phyloP scores from a whole-genome alignment of 2,797 vertebrate genomes.

The Melanotaenia parkinsoni region DNA sequence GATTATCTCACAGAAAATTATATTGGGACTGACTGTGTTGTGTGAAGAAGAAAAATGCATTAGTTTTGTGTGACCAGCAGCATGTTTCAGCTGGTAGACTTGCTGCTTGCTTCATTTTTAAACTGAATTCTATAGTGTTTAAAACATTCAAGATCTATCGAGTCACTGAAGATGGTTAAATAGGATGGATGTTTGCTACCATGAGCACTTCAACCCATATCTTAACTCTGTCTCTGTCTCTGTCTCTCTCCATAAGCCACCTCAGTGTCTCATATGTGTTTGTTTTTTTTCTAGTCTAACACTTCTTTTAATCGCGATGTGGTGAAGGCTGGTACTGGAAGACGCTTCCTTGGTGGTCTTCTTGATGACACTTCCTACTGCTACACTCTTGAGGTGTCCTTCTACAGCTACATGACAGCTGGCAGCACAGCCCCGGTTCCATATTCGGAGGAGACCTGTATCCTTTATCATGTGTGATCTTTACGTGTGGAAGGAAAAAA shows the following conservation, averaged over 20 bases:
- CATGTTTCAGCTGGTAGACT: too few species aligned
- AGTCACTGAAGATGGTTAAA: neutral
- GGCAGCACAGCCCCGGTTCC: slow-evolving; percentile 87
- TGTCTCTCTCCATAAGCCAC: neutral
- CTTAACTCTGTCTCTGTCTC: neutral
- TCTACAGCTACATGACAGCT: slow-evolving; percentile 93
- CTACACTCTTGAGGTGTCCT: slow-evolving; percentile 98
- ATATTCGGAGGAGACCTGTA: slow-evolving; percentile 97
- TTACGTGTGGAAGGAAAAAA: neutral
- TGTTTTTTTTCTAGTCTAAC: slow-evolving; percentile 84
- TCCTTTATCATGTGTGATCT: slow-evolving; percentile 80
- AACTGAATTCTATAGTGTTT: neutral
- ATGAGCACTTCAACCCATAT: neutral
- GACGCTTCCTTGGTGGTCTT: slow-evolving; percentile 94
- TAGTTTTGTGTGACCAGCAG: too few species aligned
- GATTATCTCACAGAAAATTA: too few species aligned
- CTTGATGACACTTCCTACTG: slow-evolving; percentile 95
- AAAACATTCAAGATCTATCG: neutral
- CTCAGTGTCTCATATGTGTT: neutral
- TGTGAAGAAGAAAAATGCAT: too few species aligned
- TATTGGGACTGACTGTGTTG: too few species aligned
- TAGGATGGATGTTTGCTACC: neutral
- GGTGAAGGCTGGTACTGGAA: slow-evolving; percentile 95
- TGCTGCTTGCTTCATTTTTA: neutral
- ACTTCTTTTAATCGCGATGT: slow-evolving; percentile 95